Evolutionary conservation across 2,797 vertebrate species (phyloP), one percentile per base, ranked within the genome.

Genomic region (Anabas testudineus): DNA sequence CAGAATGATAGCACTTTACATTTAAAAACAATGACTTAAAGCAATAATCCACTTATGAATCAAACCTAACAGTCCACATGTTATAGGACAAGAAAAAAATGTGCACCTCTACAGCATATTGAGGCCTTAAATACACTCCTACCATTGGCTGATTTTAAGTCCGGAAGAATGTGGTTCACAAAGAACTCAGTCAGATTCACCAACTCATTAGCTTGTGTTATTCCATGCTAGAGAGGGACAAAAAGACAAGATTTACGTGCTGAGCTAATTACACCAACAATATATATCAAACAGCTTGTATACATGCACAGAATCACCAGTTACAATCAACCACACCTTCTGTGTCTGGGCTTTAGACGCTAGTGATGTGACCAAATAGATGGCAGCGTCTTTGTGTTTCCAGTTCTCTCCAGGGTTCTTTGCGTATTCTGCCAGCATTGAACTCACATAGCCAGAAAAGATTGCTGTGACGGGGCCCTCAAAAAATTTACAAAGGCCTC

Each of bases 381-480:
- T 99, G 39, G 98, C 97, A 49, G 97, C 97, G 76, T 99, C 98
- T 90, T 99, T 99, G 90, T 99, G 98, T 81, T 99, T 99, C 98
- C 98, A 99, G 92, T 99, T 98, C 72, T 93, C 86, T 32, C 94
- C 86, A 0, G 97, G 98, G 80, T 96, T 98, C 91, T 99, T 99
- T 47, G 97, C 95, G 30, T 97, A 99, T 86, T 99, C 96, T 12
- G 90, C 87, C 55, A 99, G 92, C 98, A 99, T 99, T 0, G 98
- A 99, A 91, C 94, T 98, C 67, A 99, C 98, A 26, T 99, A 99
- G 51, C 97, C 98, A 26, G 98, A 99, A 91, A 99, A 99, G 88
- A 99, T 99, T 15, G 95, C 96, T 0, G 98, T 99, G 85, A 99
- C 98, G 0, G 97, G 97, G n/a, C 92, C 97, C 90, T 99, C 97